These are phyloP conservation scores for Merodon equestris DNA, from an alignment of 2,888 invertebrate genomes.

Conservation along the genomic window DNA sequence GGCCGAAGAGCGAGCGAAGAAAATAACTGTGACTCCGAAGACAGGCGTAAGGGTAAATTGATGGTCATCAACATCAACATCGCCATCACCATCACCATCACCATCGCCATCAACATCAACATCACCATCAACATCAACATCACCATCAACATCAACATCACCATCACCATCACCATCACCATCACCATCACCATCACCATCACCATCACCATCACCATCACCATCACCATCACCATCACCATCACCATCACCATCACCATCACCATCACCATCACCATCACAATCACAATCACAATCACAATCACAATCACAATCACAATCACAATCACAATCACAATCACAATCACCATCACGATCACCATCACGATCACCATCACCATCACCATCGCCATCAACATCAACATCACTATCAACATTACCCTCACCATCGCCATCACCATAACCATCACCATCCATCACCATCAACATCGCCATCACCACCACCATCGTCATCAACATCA, in stretches of 20 bases:
- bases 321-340: too few species aligned
- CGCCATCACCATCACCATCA: background rate
- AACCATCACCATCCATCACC: background rate
- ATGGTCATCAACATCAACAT: background rate
- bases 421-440: too few species aligned
- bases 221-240: constrained; percentile 1
- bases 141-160: constrained; percentile 4
- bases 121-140: constrained; percentile 2
- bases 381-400: constrained; percentile 5
- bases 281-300: background rate
- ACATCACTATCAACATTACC: background rate
- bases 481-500: background rate
- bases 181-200: constrained; percentile 1
- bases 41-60: too few species aligned
- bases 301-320: too few species aligned
- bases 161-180: constrained; percentile 1
- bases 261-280: background rate
- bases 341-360: too few species aligned
- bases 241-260: constrained; percentile 2
- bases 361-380: background rate
- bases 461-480: background rate
- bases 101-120: background rate
- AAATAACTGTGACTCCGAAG: too few species aligned
- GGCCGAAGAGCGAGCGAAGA: too few species aligned
- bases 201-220: constrained; percentile 1